These are phyloP conservation scores for Lanius collurio DNA, from an alignment of 2,113 vertebrate species.

Conservation along the genomic window DNA sequence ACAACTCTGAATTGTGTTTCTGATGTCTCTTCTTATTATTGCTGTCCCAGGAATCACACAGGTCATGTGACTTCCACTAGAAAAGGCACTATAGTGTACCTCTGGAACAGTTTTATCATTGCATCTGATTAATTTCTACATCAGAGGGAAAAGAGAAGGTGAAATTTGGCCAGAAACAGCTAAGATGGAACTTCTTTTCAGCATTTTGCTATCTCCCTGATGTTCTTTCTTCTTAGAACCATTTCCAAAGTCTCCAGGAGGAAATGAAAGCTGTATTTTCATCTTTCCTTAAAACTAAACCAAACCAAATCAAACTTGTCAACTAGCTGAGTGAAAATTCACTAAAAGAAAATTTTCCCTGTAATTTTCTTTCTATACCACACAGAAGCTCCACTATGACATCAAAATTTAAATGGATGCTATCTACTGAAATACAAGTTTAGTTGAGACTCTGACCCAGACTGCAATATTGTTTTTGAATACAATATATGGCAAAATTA, in stretches of 20 bases:
- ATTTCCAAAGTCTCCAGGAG: not conserved
- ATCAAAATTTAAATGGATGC: not conserved
- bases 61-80: not conserved
- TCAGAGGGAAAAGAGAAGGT: not conserved
- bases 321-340: not conserved
- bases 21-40: not conserved
- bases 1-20: not conserved
- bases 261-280: not conserved
- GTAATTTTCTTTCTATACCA: not conserved
- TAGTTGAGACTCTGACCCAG: not conserved
- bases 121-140: not conserved
- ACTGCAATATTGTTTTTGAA: not conserved
- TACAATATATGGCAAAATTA: not conserved
- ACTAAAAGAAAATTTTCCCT: not conserved
- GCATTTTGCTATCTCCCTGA: not conserved
- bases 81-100: not conserved
- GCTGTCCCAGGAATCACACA: not conserved
- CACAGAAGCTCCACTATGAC: not conserved
- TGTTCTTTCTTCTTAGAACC: not conserved
- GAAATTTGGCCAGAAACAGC: not conserved
- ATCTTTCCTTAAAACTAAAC: not conserved
- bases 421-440: not conserved
- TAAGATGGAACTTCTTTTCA: not conserved
- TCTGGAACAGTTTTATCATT: not conserved
- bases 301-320: not conserved